These are phyloP conservation scores for Drosophila merina DNA, from an alignment of 2,888 invertebrate species.

Conservation along the genomic window DNA sequence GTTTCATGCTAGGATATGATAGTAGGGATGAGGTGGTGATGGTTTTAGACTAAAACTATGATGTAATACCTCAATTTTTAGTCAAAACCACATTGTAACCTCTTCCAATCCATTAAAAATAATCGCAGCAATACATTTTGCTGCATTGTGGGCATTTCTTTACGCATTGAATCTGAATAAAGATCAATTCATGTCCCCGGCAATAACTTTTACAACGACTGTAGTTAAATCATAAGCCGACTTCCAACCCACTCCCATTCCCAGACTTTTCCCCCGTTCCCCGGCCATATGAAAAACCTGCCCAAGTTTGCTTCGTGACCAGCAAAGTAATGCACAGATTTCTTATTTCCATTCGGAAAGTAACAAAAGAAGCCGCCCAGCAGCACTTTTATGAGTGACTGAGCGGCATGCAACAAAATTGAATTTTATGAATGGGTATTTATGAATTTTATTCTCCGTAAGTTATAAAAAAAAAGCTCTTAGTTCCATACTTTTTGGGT, in stretches of 20 bases:
- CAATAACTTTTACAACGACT: slow-evolving; percentile 51
- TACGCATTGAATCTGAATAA: slow-evolving; percentile 37
- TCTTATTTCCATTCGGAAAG: slow-evolving; percentile 65
- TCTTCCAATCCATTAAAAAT: slow-evolving; percentile 24
- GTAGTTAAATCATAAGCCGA: slow-evolving; percentile 70
- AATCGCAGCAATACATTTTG: slow-evolving; percentile 36
- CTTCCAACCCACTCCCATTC: slow-evolving; percentile 35
- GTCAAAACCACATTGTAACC: neutral
- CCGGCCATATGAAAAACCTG: slow-evolving; percentile 50
- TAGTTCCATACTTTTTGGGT: slow-evolving; percentile 49
- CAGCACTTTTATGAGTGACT: slow-evolving; percentile 71
- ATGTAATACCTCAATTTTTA: neutral
- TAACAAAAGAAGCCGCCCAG: slow-evolving; percentile 72
- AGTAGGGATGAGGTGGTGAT: neutral
- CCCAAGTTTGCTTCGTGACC: slow-evolving; percentile 68
- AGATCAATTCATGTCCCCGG: slow-evolving; percentile 39
- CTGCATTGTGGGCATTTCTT: slow-evolving; percentile 28
- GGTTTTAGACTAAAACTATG: neutral
- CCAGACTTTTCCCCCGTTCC: slow-evolving; percentile 3
- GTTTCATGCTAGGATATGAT: slow-evolving; percentile 2
- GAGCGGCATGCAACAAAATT: slow-evolving; percentile 77
- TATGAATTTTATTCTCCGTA: slow-evolving; percentile 69
- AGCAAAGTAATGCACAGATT: slow-evolving; percentile 79
- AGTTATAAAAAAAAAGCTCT: slow-evolving; percentile 63
- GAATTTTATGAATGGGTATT: slow-evolving; percentile 78